Conservation (phyloP, 2,113 vertebrate species). For the Ctenodactylus gundi region DNA sequence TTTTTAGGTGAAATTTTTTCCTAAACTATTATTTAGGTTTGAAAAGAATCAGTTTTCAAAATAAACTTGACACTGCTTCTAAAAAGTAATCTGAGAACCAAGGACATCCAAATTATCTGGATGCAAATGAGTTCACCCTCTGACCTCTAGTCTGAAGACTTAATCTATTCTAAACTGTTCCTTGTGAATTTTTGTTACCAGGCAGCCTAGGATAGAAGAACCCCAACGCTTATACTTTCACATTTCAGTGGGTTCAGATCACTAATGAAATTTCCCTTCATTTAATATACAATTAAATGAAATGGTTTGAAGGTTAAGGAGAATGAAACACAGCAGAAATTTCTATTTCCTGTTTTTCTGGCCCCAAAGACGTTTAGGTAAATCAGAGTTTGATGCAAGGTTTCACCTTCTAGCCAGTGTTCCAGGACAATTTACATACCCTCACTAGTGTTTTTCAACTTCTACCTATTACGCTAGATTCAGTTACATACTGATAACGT, state of each 20-base stretch:
- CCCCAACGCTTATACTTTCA: neutral
- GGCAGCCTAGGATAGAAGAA: neutral
- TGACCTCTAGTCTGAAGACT: neutral
- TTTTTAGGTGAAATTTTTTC: neutral
- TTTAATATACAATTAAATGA: neutral
- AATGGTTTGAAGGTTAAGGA: neutral
- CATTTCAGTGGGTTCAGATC: neutral
- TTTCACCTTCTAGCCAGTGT: neutral
- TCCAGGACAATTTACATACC: neutral
- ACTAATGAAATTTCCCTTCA: neutral
- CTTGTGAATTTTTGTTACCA: neutral
- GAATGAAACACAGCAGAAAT: neutral
- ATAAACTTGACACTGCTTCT: neutral
- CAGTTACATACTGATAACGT: neutral
- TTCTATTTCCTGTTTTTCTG: conserved; percentile 34
- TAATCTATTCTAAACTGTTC: neutral
- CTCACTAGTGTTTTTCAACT: neutral
- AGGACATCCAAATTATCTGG: neutral
- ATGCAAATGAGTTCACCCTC: neutral
- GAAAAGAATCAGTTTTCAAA: neutral
- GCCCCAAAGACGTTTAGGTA: neutral
- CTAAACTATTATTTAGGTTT: conserved; percentile 3
- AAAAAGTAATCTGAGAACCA: neutral
- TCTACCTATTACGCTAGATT: neutral
- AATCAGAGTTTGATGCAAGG: neutral